phyloP scores from a whole-genome alignment of 2,113 vertebrate species.

The Corvus hawaiiensis region DNA sequence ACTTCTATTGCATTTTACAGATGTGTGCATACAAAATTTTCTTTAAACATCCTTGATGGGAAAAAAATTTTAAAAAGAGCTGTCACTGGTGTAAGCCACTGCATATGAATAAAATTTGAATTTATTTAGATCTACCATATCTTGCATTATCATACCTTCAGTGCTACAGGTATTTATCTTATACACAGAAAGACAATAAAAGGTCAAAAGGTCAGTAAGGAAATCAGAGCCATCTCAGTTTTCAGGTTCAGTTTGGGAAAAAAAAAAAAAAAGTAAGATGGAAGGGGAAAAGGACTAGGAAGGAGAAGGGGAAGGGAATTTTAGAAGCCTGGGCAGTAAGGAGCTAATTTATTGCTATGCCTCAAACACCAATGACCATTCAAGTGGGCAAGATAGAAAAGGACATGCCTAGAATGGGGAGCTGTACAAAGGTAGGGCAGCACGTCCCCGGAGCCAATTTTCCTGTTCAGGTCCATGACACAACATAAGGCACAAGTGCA shows the following conservation, averaged over 20 bases:
- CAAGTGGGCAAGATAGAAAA: not conserved
- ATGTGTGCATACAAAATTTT: not conserved
- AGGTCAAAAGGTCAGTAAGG: not conserved
- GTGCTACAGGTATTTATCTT: not conserved
- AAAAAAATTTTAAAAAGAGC: not conserved
- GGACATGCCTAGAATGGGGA: not conserved
- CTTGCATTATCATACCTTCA: not conserved
- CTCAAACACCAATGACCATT: rapidly evolving
- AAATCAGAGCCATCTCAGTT: not conserved
- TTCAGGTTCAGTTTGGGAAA: rapidly evolving
- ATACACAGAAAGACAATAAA: not conserved
- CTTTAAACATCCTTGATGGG: not conserved
- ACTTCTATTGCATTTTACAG: not conserved
- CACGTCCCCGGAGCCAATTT: not conserved
- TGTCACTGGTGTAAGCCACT: not conserved
- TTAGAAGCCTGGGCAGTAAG: not conserved
- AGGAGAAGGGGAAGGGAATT: not conserved
- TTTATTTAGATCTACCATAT: not conserved
- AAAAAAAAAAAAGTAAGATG: too few species aligned
- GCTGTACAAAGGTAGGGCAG: not conserved
- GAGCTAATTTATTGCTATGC: not conserved
- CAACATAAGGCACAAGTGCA: rapidly evolving
- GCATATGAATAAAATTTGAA: not conserved
- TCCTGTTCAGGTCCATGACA: not conserved
- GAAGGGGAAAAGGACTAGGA: not conserved